Conservation (phyloP, 2,797 vertebrate genomes). For the Cyprinella venusta region DNA sequence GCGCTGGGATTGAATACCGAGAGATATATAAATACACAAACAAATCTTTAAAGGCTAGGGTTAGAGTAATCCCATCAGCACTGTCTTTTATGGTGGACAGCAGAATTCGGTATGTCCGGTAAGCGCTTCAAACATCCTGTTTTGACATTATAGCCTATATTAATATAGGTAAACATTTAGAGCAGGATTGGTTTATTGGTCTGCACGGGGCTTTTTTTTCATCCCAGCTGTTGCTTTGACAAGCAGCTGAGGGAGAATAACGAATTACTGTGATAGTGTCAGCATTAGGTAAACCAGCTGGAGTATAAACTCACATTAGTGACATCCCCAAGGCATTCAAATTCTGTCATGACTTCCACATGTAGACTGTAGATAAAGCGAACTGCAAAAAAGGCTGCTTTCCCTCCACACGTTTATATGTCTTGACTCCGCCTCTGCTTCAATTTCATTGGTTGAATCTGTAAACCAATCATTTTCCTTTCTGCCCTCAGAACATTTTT, state of each 20-base stretch:
- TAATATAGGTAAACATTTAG: background rate
- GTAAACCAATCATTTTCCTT: too few species aligned
- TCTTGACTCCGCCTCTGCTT: background rate
- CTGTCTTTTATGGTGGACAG: constrained; percentile 4
- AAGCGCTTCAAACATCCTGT: constrained; percentile 16
- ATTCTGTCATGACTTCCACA: constrained; percentile 21
- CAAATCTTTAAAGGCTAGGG: constrained; percentile 68
- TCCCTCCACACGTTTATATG: too few species aligned
- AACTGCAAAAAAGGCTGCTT: background rate
- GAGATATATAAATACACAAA: constrained; percentile 70
- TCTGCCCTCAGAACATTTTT: too few species aligned
- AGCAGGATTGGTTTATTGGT: constrained; percentile 1
- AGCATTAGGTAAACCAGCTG: constrained; percentile 40
- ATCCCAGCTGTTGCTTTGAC: constrained; percentile 41
- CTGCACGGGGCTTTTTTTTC: background rate
- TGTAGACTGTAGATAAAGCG: background rate
- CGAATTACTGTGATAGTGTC: constrained; percentile 10
- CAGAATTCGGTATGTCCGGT: background rate
- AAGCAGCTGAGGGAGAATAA: constrained; percentile 33
- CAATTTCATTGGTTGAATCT: too few species aligned
- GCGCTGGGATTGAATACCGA: constrained; percentile 61
- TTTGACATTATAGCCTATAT: background rate
- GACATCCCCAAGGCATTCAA: constrained; percentile 3
- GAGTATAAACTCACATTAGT: constrained; percentile 33
- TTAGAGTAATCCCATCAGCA: constrained; percentile 28